Evolutionary conservation across 1,140 invertebrate genomes (phyloP).

Genomic region (Andrena cerasifolii): DNA sequence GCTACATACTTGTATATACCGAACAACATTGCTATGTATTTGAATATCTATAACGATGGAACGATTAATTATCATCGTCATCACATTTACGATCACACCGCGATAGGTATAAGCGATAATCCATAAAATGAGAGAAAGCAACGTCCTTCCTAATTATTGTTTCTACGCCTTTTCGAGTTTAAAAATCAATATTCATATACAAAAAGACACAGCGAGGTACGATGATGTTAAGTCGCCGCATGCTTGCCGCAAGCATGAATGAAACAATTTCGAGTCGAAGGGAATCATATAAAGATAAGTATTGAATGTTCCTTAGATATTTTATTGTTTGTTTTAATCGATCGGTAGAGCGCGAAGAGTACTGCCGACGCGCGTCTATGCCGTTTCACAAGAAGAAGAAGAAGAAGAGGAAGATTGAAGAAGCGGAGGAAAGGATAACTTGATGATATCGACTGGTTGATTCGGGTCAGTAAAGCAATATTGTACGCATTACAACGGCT

Average conservation of each 20-base stretch:
- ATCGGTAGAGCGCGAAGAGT: slow-evolving; percentile 27
- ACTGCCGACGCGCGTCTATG: slow-evolving; percentile 21
- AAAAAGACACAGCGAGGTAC: slow-evolving; percentile 45
- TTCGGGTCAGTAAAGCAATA: slow-evolving; percentile 54
- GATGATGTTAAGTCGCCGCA: slow-evolving; percentile 43
- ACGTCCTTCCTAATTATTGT: slow-evolving; percentile 68
- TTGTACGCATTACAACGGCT: slow-evolving; percentile 53
- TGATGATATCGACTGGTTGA: slow-evolving; percentile 46
- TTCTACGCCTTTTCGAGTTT: slow-evolving; percentile 62
- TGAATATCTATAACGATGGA: slow-evolving; percentile 61
- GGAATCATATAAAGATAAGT: slow-evolving; percentile 54
- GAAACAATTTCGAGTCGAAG: slow-evolving; percentile 48
- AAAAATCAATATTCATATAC: slow-evolving; percentile 59
- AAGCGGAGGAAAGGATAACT: too few species aligned
- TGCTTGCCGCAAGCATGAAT: slow-evolving; percentile 31
- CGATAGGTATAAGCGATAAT: slow-evolving; percentile 58
- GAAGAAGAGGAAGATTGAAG: not conserved
- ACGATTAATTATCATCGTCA: slow-evolving; percentile 73
- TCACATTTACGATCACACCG: slow-evolving; percentile 71
- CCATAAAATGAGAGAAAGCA: slow-evolving; percentile 43
- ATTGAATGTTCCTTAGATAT: slow-evolving; percentile 64
- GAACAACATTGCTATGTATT: slow-evolving; percentile 73
- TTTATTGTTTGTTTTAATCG: slow-evolving; percentile 53
- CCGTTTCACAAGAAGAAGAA: slow-evolving; percentile 20
- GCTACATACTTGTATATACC: slow-evolving; percentile 78